These are phyloP conservation scores for Lycopodina hypogea DNA, from an alignment of 37 sponge, comb jelly and placozoan genomes.

Conservation along the genomic window DNA sequence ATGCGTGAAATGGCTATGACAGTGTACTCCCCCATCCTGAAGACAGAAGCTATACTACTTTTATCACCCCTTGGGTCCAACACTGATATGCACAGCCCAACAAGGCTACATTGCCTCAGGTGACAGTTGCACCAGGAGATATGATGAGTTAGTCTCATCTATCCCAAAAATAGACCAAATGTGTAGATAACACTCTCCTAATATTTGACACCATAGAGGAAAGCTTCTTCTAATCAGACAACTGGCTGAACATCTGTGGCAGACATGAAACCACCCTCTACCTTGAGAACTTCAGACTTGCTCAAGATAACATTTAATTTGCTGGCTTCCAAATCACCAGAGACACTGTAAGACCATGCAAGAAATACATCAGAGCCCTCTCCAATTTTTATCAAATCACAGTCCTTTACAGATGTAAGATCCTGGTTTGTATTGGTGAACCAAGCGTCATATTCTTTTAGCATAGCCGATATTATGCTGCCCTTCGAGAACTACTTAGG, in stretches of 20 bases:
- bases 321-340: slow-evolving; percentile 50
- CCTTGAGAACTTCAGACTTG: slow-evolving; percentile 38
- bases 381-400: slow-evolving; percentile 25
- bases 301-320: slow-evolving; percentile 44
- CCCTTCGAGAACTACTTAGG: slow-evolving; percentile 44
- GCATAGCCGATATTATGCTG: slow-evolving; percentile 45
- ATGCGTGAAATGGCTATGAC: slow-evolving; percentile 44
- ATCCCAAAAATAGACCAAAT: slow-evolving; percentile 33
- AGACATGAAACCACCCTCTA: slow-evolving; percentile 48
- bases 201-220: slow-evolving; percentile 48
- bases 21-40: slow-evolving; percentile 31
- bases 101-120: slow-evolving; percentile 49
- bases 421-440: slow-evolving; percentile 54
- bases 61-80: slow-evolving; percentile 37
- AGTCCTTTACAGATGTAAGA: slow-evolving; percentile 37
- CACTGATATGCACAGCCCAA: slow-evolving; percentile 42
- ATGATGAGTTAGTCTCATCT: slow-evolving; percentile 25
- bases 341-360: slow-evolving; percentile 51
- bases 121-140: slow-evolving; percentile 31
- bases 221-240: slow-evolving; percentile 41
- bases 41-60: slow-evolving; percentile 20
- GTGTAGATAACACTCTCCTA: slow-evolving; percentile 29
- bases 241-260: slow-evolving; percentile 52
- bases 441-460: slow-evolving; percentile 50
- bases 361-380: slow-evolving; percentile 48